Base-by-base conservation (phyloP, 2,113 vertebrate species). In the Coptodon rendalli region DNA sequence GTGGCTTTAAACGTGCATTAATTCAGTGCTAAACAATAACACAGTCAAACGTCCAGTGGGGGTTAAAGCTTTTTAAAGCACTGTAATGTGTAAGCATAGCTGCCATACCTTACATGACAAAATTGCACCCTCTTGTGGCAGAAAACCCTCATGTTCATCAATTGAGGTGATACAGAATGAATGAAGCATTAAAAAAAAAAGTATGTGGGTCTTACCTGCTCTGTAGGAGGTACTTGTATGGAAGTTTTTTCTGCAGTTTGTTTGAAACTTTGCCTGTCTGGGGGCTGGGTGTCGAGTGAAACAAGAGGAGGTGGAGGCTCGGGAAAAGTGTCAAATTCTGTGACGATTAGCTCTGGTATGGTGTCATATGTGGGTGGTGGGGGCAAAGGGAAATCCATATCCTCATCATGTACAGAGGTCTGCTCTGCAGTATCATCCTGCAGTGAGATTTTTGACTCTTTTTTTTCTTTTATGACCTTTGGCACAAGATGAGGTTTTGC, bases 351-450 rank as follows among this genome's bases (percentile, higher is more conserved):
- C 16, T 96, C 96, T 54, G 88, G 93, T 80, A 94, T n/a, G 7
- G 92, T 81, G 81, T 92, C 34, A 3, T 94, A 94, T 40, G 96
- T 50, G 5, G 94, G 93, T 0, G 94, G 95, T 53, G 87, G 88
- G 1, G 86, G 79, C 6, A 4, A 36, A 53, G 92, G 89, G 14
- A 94, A 93, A 9, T 81, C 40, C 43, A 52, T 29, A 2, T 89
- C 83, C 1, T 86, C 81, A 16, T 90, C 38, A 0, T 45, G 27
- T 3, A 4, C 13, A 50, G 22, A 24, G 48, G 19, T 36, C 7
- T 12, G 34, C 1, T 86, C 50, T 13, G 16, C 17, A 63, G 50
- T 6, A 16, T 86, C 71, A 1, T 88, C 76, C 31, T 12, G 63
- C 10, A 0, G 27, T 2, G 76, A 14, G 19, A 34, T 52, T 59